A percentile compares a stretch with the other conserved stretches of the same genome.
Evolutionary conservation across 1,140 invertebrate species (phyloP).

Genomic region (Drosophila obscura): DNA sequence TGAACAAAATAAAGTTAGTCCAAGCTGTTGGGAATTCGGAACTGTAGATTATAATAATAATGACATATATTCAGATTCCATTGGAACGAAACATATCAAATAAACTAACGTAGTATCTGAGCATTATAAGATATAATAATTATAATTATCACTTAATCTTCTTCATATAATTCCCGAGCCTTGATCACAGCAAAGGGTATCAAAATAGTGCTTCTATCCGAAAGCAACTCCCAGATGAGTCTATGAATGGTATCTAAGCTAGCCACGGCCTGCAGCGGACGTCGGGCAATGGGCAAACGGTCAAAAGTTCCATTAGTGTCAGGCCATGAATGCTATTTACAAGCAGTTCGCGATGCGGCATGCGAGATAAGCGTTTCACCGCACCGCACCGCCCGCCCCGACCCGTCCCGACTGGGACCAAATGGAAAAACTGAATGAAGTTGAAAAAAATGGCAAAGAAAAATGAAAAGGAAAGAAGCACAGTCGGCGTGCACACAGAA

Average conservation of each 20-base stretch:
- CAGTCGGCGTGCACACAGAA: slow-evolving; percentile 33
- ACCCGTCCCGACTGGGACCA: slow-evolving; percentile 4
- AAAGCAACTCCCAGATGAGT: slow-evolving; percentile 17
- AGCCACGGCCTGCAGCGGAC: slow-evolving; percentile 39
- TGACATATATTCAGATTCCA: no score
- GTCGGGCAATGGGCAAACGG: slow-evolving; percentile 38
- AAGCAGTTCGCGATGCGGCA: slow-evolving; percentile 68
- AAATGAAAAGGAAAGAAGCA: slow-evolving; percentile 28
- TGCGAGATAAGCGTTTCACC: slow-evolving; percentile 59
- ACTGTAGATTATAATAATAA: no score
- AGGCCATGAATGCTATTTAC: slow-evolving; percentile 75
- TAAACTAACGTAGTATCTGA: no score
- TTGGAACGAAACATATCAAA: no score
- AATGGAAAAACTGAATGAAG: slow-evolving; percentile 61
- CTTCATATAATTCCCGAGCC: no score
- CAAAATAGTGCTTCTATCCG: background rate
- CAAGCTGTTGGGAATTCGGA: no score
- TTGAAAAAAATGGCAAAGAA: slow-evolving; percentile 32
- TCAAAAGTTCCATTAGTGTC: slow-evolving; percentile 75
- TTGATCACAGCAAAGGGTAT: background rate
- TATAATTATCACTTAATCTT: no score
- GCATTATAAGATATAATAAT: no score
- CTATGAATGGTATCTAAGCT: slow-evolving; percentile 46
- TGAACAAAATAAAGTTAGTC: no score
- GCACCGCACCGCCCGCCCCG: slow-evolving; percentile 3